phyloP scores from a whole-genome alignment of 2,888 invertebrate genomes.

The Eueremaeus valkanovi region DNA sequence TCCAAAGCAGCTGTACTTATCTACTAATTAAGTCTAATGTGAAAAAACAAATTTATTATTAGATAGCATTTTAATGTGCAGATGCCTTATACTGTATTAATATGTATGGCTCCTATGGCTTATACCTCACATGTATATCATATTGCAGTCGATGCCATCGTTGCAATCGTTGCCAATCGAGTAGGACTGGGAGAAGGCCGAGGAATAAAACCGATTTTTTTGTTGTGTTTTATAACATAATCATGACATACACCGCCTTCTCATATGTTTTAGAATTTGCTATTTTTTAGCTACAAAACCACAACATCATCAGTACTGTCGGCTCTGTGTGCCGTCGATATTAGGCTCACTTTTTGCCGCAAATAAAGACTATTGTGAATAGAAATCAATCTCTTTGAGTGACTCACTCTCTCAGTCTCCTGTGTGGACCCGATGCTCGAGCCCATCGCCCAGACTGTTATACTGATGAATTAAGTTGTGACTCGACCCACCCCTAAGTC shows the following conservation, averaged over 20 bases:
- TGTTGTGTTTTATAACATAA: neutral
- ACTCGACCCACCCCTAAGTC: constrained; percentile 1
- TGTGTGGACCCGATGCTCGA: neutral
- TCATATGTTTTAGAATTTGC: neutral
- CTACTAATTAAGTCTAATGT: constrained; percentile 13
- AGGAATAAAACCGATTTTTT: neutral
- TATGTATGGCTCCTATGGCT: neutral
- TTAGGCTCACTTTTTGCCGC: neutral
- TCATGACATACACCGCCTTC: constrained; percentile 1
- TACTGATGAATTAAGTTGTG: constrained; percentile 22
- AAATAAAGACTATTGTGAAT: neutral
- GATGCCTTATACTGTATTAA: neutral
- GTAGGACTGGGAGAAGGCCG: neutral
- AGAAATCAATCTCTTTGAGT: constrained; percentile 15
- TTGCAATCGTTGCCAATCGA: neutral
- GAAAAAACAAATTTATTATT: constrained; percentile 20
- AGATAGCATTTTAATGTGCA: neutral
- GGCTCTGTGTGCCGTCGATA: neutral
- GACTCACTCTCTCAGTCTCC: neutral
- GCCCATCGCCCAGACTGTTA: constrained; percentile 1
- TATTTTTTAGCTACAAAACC: neutral
- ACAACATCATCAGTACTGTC: neutral
- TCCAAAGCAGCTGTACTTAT: constrained; percentile 8
- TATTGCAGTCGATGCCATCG: neutral
- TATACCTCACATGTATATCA: neutral